phyloP scores from a whole-genome alignment of 1,140 invertebrate genomes.

The Bombus breviceps region DNA sequence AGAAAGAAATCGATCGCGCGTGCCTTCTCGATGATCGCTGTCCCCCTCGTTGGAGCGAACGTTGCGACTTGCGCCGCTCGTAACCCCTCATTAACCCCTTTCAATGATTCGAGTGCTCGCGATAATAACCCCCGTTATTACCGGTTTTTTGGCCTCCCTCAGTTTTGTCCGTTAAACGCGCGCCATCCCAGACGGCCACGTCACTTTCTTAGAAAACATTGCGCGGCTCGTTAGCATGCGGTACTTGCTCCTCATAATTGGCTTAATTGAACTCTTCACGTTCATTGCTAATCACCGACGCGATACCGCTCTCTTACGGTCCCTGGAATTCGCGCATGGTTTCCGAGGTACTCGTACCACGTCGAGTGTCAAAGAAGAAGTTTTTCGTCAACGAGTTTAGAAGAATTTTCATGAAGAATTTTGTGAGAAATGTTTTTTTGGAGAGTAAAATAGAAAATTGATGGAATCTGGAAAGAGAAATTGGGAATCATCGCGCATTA shows the following conservation, averaged over 20 bases:
- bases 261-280: slow-evolving; percentile 66
- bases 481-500: too few species aligned
- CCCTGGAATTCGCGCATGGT: neutral
- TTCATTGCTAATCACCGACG: slow-evolving; percentile 59
- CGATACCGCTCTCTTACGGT: slow-evolving; percentile 8
- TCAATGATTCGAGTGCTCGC: slow-evolving; percentile 46
- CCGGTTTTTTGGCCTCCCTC: slow-evolving; percentile 13
- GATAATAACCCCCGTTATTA: slow-evolving; percentile 49
- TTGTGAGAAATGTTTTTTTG: too few species aligned
- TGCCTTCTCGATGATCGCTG: slow-evolving; percentile 43
- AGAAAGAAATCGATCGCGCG: slow-evolving; percentile 59
- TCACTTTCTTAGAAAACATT: slow-evolving; percentile 69
- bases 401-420: too few species aligned
- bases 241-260: slow-evolving; percentile 60
- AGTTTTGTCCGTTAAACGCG: slow-evolving; percentile 48
- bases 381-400: too few species aligned
- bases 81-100: slow-evolving; percentile 73
- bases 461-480: too few species aligned
- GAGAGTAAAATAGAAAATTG: too few species aligned
- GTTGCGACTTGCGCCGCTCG: slow-evolving; percentile 34
- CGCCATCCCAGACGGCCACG: slow-evolving; percentile 50
- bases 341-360: neutral
- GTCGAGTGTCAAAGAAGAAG: too few species aligned
- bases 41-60: neutral
- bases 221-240: slow-evolving; percentile 66